Conservation (phyloP, 2,113 vertebrate species). For the Emydocephalus ijimae region DNA sequence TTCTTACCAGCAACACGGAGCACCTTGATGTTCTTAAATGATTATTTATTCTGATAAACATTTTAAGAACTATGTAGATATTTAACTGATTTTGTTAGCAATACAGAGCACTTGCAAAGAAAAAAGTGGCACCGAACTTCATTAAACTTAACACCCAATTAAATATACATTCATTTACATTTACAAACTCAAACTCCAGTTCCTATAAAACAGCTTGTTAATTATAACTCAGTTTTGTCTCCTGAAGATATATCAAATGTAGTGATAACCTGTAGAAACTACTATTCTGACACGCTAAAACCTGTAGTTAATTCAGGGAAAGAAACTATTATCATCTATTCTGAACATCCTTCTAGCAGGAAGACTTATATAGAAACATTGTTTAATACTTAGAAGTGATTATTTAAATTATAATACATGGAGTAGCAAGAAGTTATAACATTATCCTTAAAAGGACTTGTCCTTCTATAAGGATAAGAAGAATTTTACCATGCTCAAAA, state of each 20-base stretch:
- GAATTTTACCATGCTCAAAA: neutral
- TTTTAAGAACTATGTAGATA: slow-evolving; percentile 59
- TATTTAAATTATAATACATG: neutral
- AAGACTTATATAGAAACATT: neutral
- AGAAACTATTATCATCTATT: slow-evolving; percentile 48
- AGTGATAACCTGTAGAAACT: neutral
- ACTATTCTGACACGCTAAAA: neutral
- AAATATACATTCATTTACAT: neutral
- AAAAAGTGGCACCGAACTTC: neutral
- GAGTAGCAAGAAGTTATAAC: neutral
- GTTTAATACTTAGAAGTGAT: neutral
- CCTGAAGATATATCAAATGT: neutral
- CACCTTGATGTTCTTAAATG: slow-evolving; percentile 64
- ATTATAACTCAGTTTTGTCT: neutral
- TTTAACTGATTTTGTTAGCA: slow-evolving; percentile 40
- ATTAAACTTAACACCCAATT: neutral
- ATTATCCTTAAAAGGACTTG: neutral
- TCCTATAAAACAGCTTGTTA: neutral
- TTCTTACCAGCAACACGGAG: slow-evolving; percentile 50
- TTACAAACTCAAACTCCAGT: neutral
- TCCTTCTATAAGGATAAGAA: neutral
- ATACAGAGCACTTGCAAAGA: neutral
- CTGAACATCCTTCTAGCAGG: neutral
- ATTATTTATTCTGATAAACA: slow-evolving; percentile 54
- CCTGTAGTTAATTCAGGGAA: slow-evolving; percentile 28